A percentile compares a stretch with the other conserved stretches of the same genome.
phyloP scores from a whole-genome alignment of 2,888 invertebrate genomes.

The Cartodere bifasciata region DNA sequence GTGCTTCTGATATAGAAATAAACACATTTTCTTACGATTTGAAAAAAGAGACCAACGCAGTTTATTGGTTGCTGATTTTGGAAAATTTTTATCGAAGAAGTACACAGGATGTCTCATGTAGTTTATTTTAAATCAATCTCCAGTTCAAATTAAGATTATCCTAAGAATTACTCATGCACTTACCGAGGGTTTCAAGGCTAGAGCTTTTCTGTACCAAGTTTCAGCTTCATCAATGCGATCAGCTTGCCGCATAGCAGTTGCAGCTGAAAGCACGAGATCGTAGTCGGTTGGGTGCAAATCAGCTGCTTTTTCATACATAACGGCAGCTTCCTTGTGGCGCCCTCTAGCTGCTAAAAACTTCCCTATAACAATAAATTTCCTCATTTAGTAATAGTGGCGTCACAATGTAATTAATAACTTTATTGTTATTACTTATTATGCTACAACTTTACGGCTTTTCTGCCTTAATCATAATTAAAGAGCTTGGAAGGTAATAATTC shows the following conservation, averaged over 20 bases:
- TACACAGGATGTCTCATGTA: no score
- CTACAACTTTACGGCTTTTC: no score
- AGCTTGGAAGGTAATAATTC: no score
- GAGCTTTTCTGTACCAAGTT: conserved; percentile 68
- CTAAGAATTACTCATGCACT: conserved; percentile 15
- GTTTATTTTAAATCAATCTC: no score
- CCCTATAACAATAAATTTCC: conserved; percentile 42
- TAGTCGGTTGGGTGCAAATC: conserved; percentile 68
- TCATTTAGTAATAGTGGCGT: not conserved
- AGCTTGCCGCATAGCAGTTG: conserved; percentile 74
- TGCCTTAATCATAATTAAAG: no score
- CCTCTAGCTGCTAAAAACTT: conserved; percentile 75
- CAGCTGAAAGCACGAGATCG: conserved; percentile 75
- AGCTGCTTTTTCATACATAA: conserved; percentile 66
- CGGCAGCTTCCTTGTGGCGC: conserved; percentile 69
- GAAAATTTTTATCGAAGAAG: no score
- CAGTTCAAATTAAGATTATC: not conserved
- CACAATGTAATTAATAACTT: no score
- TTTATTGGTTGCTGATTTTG: no score
- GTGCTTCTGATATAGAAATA: no score
- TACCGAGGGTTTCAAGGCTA: conserved; percentile 34
- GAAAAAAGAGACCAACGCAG: no score
- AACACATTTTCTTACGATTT: no score
- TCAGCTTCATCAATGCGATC: conserved; percentile 74
- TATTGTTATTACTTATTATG: no score